A percentile compares a stretch with the other conserved stretches of the same genome.
phyloP scores from a whole-genome alignment of 2,113 vertebrate genomes.

The Aplodontia rufa region DNA sequence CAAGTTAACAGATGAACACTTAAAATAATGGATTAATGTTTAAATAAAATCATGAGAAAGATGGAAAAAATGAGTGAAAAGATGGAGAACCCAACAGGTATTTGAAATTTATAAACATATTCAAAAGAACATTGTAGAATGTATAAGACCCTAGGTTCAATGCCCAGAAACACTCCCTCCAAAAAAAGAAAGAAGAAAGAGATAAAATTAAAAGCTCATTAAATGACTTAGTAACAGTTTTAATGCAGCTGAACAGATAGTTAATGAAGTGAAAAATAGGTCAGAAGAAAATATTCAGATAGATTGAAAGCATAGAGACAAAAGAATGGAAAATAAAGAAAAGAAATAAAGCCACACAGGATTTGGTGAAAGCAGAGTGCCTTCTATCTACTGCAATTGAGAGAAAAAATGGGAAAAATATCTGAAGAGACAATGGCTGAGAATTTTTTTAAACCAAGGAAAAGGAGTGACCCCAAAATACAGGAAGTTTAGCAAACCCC shows the following conservation, averaged over 20 bases:
- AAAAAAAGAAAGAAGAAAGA: not conserved
- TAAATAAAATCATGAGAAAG: not conserved
- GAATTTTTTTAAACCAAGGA: constrained; percentile 1
- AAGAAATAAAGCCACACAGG: not conserved
- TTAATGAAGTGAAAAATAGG: constrained; percentile 6
- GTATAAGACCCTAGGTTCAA: not conserved
- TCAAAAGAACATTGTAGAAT: not conserved
- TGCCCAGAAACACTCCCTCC: too few species aligned
- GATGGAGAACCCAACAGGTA: not conserved
- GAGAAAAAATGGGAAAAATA: not conserved
- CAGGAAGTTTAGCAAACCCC: not conserved
- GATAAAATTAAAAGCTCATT: not conserved
- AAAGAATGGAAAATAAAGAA: not conserved
- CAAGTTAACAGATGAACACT: not conserved
- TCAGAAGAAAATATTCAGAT: constrained; percentile 7
- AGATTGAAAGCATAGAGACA: not conserved
- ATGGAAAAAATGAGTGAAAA: not conserved
- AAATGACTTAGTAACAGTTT: not conserved
- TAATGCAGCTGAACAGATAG: not conserved
- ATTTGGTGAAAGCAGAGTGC: not conserved
- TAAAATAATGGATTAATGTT: not conserved
- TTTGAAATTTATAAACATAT: constrained; percentile 11
- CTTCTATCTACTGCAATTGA: not conserved
- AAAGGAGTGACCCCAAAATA: not conserved
- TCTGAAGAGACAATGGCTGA: not conserved